A percentile compares a stretch with the other conserved stretches of the same genome.
Evolutionary conservation across 1,140 invertebrate species (phyloP).

Genomic region (Tetraneura akinire): DNA sequence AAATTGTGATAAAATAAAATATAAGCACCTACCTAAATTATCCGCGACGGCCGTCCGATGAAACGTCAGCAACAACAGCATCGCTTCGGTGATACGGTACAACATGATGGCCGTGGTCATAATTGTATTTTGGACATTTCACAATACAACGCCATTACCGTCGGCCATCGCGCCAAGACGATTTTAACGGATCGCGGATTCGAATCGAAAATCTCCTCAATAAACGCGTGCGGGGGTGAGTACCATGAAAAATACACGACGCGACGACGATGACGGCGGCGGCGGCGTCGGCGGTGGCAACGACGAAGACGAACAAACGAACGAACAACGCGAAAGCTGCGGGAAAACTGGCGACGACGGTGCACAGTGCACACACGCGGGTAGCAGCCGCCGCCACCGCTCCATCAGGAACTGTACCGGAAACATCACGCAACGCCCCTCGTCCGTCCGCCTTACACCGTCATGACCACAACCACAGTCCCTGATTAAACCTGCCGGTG

Average conservation of each 20-base stretch:
- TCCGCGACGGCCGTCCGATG: constrained; percentile 13
- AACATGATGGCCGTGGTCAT: neutral
- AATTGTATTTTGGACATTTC: neutral
- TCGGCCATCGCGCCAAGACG: neutral
- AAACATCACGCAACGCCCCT: constrained; percentile 37
- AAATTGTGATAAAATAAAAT: too few relatives aligned
- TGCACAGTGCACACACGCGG: constrained; percentile 47
- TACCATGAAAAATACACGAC: neutral
- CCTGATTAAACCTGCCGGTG: constrained; percentile 38
- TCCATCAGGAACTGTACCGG: constrained; percentile 41
- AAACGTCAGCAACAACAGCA: constrained; percentile 7
- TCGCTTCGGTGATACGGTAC: neutral
- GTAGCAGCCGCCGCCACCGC: constrained; percentile 4
- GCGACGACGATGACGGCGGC: neutral
- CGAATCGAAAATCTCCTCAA: too few relatives aligned
- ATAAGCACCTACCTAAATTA: constrained; percentile 15
- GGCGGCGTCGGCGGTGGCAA: neutral
- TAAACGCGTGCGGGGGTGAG: neutral
- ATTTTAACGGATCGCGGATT: too few relatives aligned
- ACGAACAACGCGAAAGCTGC: constrained; percentile 23
- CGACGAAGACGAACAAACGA: neutral
- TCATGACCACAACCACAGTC: constrained; percentile 32
- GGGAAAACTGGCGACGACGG: constrained; percentile 31
- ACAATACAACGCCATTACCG: constrained; percentile 1
- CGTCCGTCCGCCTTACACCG: neutral